These are phyloP conservation scores for Lutraria lutraria DNA, from an alignment of 2,888 invertebrate species.

Conservation along the genomic window DNA sequence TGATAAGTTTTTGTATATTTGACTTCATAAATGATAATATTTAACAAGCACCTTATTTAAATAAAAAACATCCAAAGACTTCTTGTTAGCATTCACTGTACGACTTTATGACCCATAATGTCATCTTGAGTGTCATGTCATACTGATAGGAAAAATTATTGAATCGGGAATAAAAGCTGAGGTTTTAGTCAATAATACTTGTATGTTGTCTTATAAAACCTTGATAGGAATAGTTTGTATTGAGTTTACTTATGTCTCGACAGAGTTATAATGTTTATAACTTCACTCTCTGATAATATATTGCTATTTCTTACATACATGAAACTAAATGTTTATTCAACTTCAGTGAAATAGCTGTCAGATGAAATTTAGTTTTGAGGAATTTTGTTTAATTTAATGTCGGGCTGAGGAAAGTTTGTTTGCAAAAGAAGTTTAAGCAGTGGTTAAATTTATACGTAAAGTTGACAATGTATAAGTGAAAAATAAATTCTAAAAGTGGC, in stretches of 20 bases:
- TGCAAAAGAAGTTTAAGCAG: neutral
- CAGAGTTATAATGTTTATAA: slow-evolving; percentile 1
- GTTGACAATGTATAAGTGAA: neutral
- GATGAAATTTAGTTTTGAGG: neutral
- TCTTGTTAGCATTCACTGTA: neutral
- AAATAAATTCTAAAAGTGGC: neutral
- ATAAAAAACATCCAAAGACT: neutral
- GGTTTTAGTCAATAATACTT: slow-evolving; percentile 5
- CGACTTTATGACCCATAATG: neutral
- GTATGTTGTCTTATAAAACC: slow-evolving; percentile 10
- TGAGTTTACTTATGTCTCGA: neutral
- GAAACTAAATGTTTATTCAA: neutral
- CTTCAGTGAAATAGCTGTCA: neutral
- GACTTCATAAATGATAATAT: neutral
- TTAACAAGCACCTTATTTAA: neutral
- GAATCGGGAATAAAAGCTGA: neutral
- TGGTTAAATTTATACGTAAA: neutral
- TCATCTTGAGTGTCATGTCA: neutral
- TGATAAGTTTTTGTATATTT: neutral
- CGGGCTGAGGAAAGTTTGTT: neutral
- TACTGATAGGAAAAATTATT: slow-evolving; percentile 10
- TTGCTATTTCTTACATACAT: neutral
- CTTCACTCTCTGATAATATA: neutral
- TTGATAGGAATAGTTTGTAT: neutral
- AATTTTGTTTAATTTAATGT: slow-evolving; percentile 1